Percentiles rank a stretch among this genome's conserved stretches.
Evolutionary conservation across 1,140 invertebrate genomes (phyloP).

Genomic region (Maconellicoccus hirsutus): DNA sequence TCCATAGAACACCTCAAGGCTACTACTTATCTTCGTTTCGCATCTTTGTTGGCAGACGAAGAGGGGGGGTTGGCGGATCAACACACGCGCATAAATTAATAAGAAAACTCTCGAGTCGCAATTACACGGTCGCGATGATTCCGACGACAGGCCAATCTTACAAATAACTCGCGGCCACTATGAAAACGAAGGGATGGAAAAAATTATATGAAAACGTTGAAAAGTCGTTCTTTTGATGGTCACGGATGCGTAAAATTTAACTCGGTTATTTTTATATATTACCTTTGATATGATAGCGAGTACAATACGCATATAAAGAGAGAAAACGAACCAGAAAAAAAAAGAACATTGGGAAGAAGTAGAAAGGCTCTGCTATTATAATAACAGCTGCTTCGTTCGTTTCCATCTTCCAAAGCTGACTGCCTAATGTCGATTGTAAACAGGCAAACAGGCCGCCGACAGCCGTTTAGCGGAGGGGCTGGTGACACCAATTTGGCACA

Average conservation of each 20-base stretch:
- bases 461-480: conserved; percentile 19
- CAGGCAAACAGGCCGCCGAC: conserved; percentile 18
- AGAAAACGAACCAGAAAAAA: too few species aligned
- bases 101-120: not conserved
- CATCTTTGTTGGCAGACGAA: too few species aligned
- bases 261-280: conserved; percentile 19
- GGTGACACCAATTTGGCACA: conserved; percentile 20
- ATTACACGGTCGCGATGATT: not conserved
- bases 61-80: too few species aligned
- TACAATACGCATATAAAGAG: conserved; percentile 15
- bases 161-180: not conserved
- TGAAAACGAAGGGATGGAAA: not conserved
- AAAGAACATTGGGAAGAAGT: not conserved
- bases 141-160: not conserved
- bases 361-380: not conserved
- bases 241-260: conserved; percentile 17
- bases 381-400: not conserved
- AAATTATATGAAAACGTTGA: conserved; percentile 3
- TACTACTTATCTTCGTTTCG: too few species aligned
- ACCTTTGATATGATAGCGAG: conserved; percentile 6
- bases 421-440: conserved; percentile 21
- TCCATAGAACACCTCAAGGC: too few species aligned
- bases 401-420: not conserved
- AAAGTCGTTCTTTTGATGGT: conserved; percentile 19
- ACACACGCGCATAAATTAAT: too few species aligned